These are phyloP conservation scores for Nomada fabriciana DNA, from an alignment of 2,888 invertebrate genomes.

Conservation along the genomic window DNA sequence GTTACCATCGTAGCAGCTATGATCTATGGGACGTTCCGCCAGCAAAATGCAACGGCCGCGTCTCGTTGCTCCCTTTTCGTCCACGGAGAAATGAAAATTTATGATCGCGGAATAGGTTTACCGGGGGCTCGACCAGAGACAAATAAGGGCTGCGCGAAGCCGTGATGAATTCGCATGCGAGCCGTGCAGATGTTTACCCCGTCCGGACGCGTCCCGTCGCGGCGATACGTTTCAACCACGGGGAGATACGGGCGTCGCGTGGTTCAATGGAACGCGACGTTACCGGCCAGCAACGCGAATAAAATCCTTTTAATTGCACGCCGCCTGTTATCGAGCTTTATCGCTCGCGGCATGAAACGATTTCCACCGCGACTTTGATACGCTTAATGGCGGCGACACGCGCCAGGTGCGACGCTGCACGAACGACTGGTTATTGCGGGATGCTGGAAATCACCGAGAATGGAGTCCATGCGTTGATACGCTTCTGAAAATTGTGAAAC, in stretches of 20 bases:
- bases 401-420: not conserved
- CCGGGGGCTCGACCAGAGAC: not conserved
- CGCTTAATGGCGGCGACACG: not conserved
- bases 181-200: constrained; percentile 28
- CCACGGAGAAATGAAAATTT: constrained; percentile 43
- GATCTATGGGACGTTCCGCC: constrained; percentile 21
- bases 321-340: constrained; percentile 18
- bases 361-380: constrained; percentile 16
- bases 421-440: not conserved
- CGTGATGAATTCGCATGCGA: constrained; percentile 26
- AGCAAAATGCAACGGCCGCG: not conserved
- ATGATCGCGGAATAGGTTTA: constrained; percentile 27
- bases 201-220: constrained; percentile 1
- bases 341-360: not conserved
- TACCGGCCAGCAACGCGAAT: constrained; percentile 3
- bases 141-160: not conserved
- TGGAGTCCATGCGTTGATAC: not conserved
- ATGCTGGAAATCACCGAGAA: not conserved
- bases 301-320: constrained; percentile 25
- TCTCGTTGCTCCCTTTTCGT: constrained; percentile 9
- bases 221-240: constrained; percentile 8
- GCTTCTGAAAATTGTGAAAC: not conserved
- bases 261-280: not conserved
- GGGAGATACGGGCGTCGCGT: constrained; percentile 9
- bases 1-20: not conserved